These are phyloP conservation scores for Scolanthus callimorphus DNA, from an alignment of 92 coral and sea anemone genomes.

Conservation along the genomic window DNA sequence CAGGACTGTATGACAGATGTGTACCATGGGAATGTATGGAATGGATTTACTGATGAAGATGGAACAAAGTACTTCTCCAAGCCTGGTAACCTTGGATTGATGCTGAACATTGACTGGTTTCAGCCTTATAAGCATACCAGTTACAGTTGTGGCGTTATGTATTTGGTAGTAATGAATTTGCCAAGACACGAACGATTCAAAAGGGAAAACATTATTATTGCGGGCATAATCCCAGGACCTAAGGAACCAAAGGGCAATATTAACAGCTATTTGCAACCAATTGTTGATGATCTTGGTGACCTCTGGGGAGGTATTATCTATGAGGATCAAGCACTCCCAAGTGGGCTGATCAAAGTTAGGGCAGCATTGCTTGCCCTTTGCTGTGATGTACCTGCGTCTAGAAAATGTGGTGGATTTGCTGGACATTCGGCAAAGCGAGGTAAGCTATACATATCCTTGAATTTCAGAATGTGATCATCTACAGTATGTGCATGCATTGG, in stretches of 20 bases:
- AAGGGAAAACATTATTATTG: slow-evolving; percentile 23
- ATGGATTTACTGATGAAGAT: slow-evolving; percentile 17
- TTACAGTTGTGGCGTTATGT: slow-evolving; percentile 28
- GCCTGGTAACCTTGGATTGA: slow-evolving; percentile 18
- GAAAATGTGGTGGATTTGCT: slow-evolving; percentile 53
- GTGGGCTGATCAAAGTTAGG: slow-evolving; percentile 11
- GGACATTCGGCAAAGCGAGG: slow-evolving; percentile 47
- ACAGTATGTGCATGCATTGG: too few species aligned
- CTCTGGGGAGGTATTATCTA: slow-evolving; percentile 45
- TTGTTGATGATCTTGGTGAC: slow-evolving; percentile 35
- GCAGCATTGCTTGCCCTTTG: slow-evolving; percentile 26
- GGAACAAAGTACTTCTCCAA: slow-evolving; percentile 6
- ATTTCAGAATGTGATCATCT: slow-evolving; percentile 6
- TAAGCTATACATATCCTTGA: not conserved
- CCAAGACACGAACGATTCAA: slow-evolving; percentile 29
- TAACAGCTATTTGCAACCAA: slow-evolving; percentile 40
- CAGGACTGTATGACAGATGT: slow-evolving; percentile 39
- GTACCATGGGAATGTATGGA: slow-evolving; percentile 51
- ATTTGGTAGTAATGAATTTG: slow-evolving; percentile 23
- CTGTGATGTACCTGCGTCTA: slow-evolving; percentile 44
- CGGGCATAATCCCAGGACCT: slow-evolving; percentile 43
- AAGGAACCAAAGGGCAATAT: slow-evolving; percentile 31
- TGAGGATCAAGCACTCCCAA: not conserved
- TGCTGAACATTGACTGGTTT: slow-evolving; percentile 49
- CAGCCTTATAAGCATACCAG: slow-evolving; percentile 42